phyloP scores from a whole-genome alignment of 1,140 invertebrate species.

The Campoletis sonorensis region DNA sequence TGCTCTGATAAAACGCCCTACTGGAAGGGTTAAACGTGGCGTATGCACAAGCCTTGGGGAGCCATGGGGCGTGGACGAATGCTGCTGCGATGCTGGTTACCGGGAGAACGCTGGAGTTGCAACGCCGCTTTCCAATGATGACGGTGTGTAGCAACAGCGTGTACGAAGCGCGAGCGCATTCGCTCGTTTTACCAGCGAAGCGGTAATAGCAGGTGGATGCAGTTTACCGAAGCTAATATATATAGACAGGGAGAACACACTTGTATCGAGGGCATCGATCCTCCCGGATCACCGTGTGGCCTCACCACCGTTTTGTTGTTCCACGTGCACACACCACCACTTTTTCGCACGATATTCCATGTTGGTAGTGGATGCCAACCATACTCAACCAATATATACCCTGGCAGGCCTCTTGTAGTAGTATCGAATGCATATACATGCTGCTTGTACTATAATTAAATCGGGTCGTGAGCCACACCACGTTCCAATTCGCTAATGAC shows the following conservation, averaged over 20 bases:
- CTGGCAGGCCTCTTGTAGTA: constrained; percentile 35
- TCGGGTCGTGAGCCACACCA: constrained; percentile 48
- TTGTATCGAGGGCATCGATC: constrained; percentile 74
- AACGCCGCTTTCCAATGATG: background rate
- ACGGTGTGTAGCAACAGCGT: constrained; percentile 36
- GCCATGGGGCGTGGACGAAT: constrained; percentile 38
- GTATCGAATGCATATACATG: constrained; percentile 47
- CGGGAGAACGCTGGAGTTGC: background rate
- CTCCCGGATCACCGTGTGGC: constrained; percentile 66
- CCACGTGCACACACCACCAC: constrained; percentile 33
- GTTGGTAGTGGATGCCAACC: background rate
- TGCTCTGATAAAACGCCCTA: constrained; percentile 21
- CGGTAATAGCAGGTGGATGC: constrained; percentile 25
- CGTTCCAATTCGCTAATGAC: constrained; percentile 68
- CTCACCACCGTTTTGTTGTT: constrained; percentile 45
- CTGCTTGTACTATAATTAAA: constrained; percentile 48
- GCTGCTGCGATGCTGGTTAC: constrained; percentile 22
- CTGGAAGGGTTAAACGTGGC: constrained; percentile 28
- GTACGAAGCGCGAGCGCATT: background rate
- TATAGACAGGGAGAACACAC: constrained; percentile 54
- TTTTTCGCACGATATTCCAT: background rate
- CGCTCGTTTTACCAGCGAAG: constrained; percentile 2
- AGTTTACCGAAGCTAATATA: constrained; percentile 2
- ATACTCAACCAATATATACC: constrained; percentile 45
- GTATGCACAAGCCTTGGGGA: constrained; percentile 35